These are phyloP conservation scores for Echinarachnius parma DNA, from an alignment of 53 echinoderm and acorn worm genomes.

Conservation along the genomic window DNA sequence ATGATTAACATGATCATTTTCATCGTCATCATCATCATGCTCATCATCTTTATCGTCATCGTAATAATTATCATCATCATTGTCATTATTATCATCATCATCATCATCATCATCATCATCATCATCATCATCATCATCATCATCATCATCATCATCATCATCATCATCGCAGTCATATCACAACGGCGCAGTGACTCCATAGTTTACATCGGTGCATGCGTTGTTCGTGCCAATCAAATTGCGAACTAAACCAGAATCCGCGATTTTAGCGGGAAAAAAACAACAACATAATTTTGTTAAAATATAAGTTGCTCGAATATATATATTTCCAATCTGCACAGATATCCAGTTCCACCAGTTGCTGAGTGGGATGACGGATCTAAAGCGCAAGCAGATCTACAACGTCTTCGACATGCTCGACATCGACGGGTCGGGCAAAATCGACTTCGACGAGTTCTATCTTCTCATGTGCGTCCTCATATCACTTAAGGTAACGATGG, in stretches of 20 bases:
- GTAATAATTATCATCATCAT: neutral
- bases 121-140: constrained; percentile 21
- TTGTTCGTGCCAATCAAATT: too few relatives aligned
- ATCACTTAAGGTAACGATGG: constrained; percentile 83
- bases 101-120: constrained; percentile 21
- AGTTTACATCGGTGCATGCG: neutral
- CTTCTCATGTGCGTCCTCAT: constrained; percentile 85
- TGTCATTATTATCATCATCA: neutral
- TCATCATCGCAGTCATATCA: neutral
- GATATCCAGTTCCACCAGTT: constrained; percentile 93
- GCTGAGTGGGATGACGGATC: constrained; percentile 70
- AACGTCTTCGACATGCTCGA: constrained; percentile 98
- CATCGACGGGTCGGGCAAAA: constrained; percentile 92
- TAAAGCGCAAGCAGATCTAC: constrained; percentile 84
- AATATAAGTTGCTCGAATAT: too few relatives aligned
- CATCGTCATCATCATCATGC: constrained; percentile 14
- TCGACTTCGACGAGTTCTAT: constrained; percentile 98
- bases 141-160: constrained; percentile 13
- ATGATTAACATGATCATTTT: neutral
- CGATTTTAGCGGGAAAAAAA: too few relatives aligned
- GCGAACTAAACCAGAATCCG: too few relatives aligned
- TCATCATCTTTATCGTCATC: neutral
- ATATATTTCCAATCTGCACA: too few relatives aligned
- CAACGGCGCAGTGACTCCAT: neutral
- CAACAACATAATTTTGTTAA: too few relatives aligned